These are phyloP conservation scores for Pomacea maculata DNA, from an alignment of 1,140 invertebrate genomes.

Conservation along the genomic window DNA sequence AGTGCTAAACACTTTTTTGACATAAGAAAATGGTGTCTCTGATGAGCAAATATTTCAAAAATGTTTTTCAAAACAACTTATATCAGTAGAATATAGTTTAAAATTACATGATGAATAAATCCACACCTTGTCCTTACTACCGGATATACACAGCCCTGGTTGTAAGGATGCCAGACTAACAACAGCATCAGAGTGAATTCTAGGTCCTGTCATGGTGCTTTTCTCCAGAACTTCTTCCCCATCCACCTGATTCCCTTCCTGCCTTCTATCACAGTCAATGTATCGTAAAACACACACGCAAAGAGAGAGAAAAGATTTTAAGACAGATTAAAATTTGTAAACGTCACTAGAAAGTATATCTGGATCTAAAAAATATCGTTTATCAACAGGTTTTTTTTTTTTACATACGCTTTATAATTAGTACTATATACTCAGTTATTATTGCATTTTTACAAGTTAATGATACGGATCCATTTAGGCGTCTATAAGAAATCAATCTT, in stretches of 20 bases:
- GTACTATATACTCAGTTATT: neutral
- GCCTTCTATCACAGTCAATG: neutral
- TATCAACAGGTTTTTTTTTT: too few species aligned
- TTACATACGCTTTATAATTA: too few species aligned
- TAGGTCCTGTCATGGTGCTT: constrained; percentile 10
- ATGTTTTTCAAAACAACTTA: too few species aligned
- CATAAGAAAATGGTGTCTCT: neutral
- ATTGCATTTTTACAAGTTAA: neutral
- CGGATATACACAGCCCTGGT: constrained; percentile 50
- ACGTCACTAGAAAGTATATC: neutral
- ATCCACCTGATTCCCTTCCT: neutral
- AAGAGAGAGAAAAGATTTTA: neutral
- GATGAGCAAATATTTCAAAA: too few species aligned
- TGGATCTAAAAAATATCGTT: too few species aligned
- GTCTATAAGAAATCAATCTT: too few species aligned
- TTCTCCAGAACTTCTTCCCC: constrained; percentile 1
- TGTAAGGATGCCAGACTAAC: constrained; percentile 45
- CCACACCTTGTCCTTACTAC: constrained; percentile 57
- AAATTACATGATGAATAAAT: neutral
- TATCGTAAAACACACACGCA: neutral
- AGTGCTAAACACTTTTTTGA: too few species aligned
- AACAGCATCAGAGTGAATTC: constrained; percentile 53
- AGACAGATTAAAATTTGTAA: neutral
- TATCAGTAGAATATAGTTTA: too few species aligned
- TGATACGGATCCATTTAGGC: too few species aligned